A percentile compares a stretch with the other conserved stretches of the same genome.
Conservation (phyloP, 2,888 invertebrate species). For the Pollenia amentaria region DNA sequence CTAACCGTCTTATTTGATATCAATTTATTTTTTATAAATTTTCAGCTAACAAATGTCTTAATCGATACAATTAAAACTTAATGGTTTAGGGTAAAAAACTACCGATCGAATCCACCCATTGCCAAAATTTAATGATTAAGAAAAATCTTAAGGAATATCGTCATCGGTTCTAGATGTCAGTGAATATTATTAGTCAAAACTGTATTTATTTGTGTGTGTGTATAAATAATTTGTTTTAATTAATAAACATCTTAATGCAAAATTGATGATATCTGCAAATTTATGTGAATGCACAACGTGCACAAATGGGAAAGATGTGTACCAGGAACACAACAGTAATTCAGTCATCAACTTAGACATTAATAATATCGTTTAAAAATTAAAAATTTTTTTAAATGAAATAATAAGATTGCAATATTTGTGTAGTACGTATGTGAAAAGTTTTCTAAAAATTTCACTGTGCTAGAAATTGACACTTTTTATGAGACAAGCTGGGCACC, state of each 20-base stretch:
- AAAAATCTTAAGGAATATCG: slow-evolving; percentile 27
- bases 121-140: slow-evolving; percentile 33
- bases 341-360: slow-evolving; percentile 29
- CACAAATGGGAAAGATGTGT: slow-evolving; percentile 26
- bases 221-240: slow-evolving; percentile 53
- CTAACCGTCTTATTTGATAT: no score
- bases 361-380: slow-evolving; percentile 5
- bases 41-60: not conserved
- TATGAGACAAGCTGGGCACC: no score
- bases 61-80: no score
- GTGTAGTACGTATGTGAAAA: not conserved
- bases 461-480: no score
- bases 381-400: not conserved
- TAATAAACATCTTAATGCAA: slow-evolving; percentile 56
- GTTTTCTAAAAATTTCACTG: not conserved
- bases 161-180: slow-evolving; percentile 46
- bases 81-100: not conserved
- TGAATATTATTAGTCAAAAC: slow-evolving; percentile 34
- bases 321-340: slow-evolving; percentile 51
- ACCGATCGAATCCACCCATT: not conserved
- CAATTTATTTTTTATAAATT: no score
- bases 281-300: slow-evolving; percentile 31
- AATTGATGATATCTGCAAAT: slow-evolving; percentile 49
- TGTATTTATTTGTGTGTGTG: not conserved
- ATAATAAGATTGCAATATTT: not conserved